Percentiles rank a stretch among this genome's conserved stretches.
These are phyloP conservation scores for Malurus cyaneus DNA, from an alignment of 2,113 vertebrate species.

Conservation along the genomic window DNA sequence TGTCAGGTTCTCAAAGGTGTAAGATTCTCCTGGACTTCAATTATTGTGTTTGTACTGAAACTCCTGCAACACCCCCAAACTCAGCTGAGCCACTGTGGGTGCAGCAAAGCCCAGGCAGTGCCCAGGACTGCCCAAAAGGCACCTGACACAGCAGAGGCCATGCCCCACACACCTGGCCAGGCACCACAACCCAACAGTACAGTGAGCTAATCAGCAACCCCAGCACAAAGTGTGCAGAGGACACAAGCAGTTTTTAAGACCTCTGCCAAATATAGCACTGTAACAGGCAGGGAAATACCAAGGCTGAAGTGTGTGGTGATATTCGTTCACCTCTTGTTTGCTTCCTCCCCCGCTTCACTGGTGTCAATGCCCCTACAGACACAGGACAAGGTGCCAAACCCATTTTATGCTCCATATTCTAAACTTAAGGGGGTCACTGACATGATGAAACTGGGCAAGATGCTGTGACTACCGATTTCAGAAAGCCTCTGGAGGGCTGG, in stretches of 20 bases:
- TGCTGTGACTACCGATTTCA: not conserved
- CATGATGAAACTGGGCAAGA: not conserved
- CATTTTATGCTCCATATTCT: not conserved
- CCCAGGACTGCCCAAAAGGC: not conserved
- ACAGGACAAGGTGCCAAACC: not conserved
- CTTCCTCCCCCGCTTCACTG: not conserved
- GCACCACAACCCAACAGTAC: accelerated
- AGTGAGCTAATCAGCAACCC: accelerated
- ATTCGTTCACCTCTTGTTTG: not conserved
- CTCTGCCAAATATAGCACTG: not conserved
- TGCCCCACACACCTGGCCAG: not conserved
- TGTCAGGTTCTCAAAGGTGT: not conserved
- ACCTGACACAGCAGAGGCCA: not conserved
- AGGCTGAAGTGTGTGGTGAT: not conserved
- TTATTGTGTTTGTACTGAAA: not conserved
- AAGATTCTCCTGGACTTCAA: not conserved
- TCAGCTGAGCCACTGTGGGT: not conserved
- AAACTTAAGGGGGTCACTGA: not conserved
- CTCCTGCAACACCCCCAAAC: not conserved
- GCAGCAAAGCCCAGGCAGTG: not conserved
- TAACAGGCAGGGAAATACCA: not conserved
- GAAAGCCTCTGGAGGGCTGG: not conserved
- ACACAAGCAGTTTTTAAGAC: not conserved
- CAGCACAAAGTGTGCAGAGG: accelerated
- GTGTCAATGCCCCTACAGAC: not conserved